Conservation (phyloP, 1,140 invertebrate species). For the Solenopsis fugax region DNA sequence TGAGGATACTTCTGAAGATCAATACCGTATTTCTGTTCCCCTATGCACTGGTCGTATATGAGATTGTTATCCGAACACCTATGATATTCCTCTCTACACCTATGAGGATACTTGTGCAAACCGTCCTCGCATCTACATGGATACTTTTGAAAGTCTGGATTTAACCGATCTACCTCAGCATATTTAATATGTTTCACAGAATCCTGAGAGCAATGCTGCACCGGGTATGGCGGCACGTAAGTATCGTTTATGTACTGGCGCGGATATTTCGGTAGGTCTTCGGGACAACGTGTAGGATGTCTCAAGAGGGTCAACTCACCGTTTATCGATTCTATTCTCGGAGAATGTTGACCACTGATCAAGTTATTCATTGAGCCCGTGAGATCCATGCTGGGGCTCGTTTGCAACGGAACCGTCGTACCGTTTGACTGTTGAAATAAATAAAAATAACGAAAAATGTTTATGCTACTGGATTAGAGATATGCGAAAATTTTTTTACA, state of each 20-base stretch:
- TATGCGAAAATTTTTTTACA: too few species aligned
- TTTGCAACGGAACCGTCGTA: slow-evolving; percentile 78
- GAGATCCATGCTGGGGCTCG: slow-evolving; percentile 79
- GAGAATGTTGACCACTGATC: slow-evolving; percentile 81
- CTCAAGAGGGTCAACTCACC: slow-evolving; percentile 84
- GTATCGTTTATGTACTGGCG: slow-evolving; percentile 76
- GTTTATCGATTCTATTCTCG: slow-evolving; percentile 84
- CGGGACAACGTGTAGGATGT: slow-evolving; percentile 72
- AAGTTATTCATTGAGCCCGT: slow-evolving; percentile 84
- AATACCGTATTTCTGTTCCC: slow-evolving; percentile 77
- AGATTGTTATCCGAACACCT: slow-evolving; percentile 83
- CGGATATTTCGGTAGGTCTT: slow-evolving; percentile 77
- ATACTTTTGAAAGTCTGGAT: slow-evolving; percentile 77
- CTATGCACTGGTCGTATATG: slow-evolving; percentile 78
- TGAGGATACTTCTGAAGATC: slow-evolving; percentile 83
- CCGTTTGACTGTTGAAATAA: slow-evolving; percentile 81
- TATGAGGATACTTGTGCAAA: slow-evolving; percentile 84
- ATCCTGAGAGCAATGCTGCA: slow-evolving; percentile 76
- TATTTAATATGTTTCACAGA: slow-evolving; percentile 74
- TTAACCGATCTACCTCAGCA: slow-evolving; percentile 73
- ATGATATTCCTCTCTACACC: slow-evolving; percentile 83
- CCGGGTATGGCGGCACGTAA: slow-evolving; percentile 74
- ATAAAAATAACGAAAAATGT: slow-evolving; percentile 42
- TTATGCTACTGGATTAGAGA: too few species aligned
- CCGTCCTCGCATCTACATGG: slow-evolving; percentile 82